Conservation (phyloP, 2,888 invertebrate genomes). For the Sepiola atlantica region DNA sequence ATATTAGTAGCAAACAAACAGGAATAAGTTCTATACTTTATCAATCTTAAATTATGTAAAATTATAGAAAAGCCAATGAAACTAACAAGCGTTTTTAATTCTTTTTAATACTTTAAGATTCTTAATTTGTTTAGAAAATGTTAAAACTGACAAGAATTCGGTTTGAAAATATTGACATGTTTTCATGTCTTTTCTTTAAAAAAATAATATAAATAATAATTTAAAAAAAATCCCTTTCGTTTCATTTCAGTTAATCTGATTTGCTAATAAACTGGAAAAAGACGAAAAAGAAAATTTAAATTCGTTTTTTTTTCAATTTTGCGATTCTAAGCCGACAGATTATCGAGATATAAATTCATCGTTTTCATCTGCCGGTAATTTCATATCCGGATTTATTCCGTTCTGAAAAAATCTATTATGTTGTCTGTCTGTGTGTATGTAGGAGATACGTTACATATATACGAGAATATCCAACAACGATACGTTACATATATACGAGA, state of each 20-base stretch:
- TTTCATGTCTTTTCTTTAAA: not conserved
- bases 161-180: not conserved
- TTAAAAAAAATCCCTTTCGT: not conserved
- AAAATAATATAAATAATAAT: not conserved
- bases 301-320: not conserved
- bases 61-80: too few relatives aligned
- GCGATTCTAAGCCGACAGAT: not conserved
- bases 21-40: too few relatives aligned
- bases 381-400: not conserved
- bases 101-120: not conserved
- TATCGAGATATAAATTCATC: not conserved
- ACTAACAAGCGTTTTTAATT: too few relatives aligned
- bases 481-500: too few relatives aligned
- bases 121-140: not conserved
- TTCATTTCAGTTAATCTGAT: not conserved
- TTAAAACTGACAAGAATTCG: not conserved
- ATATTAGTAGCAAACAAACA: too few relatives aligned
- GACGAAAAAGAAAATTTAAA: not conserved
- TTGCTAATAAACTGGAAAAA: not conserved
- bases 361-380: not conserved
- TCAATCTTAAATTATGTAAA: too few relatives aligned
- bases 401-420: too few relatives aligned
- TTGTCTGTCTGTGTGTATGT: too few relatives aligned
- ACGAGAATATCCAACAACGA: too few relatives aligned
- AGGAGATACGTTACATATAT: too few relatives aligned